Evolutionary conservation across 2,797 vertebrate species (phyloP).

Genomic region (Myotis planiceps): DNA sequence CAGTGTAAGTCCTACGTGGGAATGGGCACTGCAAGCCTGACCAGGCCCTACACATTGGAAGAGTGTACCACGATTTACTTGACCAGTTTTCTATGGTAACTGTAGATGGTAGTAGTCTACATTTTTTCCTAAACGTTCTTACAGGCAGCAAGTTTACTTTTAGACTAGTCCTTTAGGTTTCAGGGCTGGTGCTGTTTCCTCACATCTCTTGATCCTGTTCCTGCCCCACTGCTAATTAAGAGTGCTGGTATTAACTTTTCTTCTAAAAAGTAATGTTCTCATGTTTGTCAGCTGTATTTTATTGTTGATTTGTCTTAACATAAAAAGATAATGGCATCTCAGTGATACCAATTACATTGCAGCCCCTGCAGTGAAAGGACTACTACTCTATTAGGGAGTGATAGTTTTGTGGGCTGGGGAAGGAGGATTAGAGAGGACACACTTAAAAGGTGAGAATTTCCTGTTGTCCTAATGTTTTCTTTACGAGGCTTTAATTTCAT

Average conservation of each 20-base stretch:
- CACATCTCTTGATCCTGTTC: background rate
- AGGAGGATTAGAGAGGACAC: background rate
- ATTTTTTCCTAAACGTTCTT: background rate
- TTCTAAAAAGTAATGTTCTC: slow-evolving; percentile 21
- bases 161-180: background rate
- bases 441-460: slow-evolving; percentile 17
- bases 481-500: slow-evolving; percentile 22
- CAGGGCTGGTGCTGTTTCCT: background rate
- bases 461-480: slow-evolving; percentile 7
- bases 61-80: background rate
- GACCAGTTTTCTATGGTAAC: background rate
- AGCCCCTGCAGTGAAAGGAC: background rate
- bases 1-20: background rate
- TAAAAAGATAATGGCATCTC: slow-evolving; percentile 34
- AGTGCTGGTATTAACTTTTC: slow-evolving; percentile 41
- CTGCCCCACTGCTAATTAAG: background rate
- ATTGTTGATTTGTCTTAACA: background rate
- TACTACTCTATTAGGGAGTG: background rate
- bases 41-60: background rate
- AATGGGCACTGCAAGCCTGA: background rate
- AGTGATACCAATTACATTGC: background rate
- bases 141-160: background rate
- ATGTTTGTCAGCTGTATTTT: background rate
- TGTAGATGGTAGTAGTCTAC: background rate
- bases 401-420: background rate